phyloP scores from a whole-genome alignment of 2,113 vertebrate species.

The Sinocyclocheilus grahami region DNA sequence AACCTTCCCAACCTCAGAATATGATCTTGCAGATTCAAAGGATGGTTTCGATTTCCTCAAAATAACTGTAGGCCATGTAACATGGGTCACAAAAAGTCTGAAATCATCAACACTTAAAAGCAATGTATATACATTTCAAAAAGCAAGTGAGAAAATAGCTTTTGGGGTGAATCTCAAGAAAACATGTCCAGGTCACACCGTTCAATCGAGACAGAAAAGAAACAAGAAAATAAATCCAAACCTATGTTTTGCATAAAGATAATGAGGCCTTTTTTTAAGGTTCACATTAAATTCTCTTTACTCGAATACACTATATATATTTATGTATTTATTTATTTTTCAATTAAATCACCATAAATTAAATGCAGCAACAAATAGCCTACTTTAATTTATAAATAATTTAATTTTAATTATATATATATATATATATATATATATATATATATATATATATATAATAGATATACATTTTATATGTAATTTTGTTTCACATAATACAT shows the following conservation, averaged over 20 bases:
- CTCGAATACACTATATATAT: too few species aligned
- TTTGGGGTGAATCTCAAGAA: background rate
- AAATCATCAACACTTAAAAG: constrained; percentile 32
- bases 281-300: background rate
- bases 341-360: too few species aligned
- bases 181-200: background rate
- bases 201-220: too few species aligned
- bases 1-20: background rate
- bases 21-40: constrained; percentile 4
- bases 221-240: background rate
- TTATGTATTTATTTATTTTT: too few species aligned
- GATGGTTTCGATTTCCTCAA: constrained; percentile 18
- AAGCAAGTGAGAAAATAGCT: constrained; percentile 18
- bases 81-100: constrained; percentile 17
- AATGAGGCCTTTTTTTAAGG: background rate
- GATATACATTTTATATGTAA: too few species aligned
- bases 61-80: constrained; percentile 36
- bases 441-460: too few species aligned
- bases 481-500: too few species aligned
- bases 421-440: too few species aligned
- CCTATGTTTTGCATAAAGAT: background rate
- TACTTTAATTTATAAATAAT: too few species aligned
- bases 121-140: constrained; percentile 1
- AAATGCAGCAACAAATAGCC: too few species aligned
- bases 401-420: too few species aligned